Evolutionary conservation across 2,113 vertebrate genomes (phyloP).

Genomic region (Malurus alboscapulatus): DNA sequence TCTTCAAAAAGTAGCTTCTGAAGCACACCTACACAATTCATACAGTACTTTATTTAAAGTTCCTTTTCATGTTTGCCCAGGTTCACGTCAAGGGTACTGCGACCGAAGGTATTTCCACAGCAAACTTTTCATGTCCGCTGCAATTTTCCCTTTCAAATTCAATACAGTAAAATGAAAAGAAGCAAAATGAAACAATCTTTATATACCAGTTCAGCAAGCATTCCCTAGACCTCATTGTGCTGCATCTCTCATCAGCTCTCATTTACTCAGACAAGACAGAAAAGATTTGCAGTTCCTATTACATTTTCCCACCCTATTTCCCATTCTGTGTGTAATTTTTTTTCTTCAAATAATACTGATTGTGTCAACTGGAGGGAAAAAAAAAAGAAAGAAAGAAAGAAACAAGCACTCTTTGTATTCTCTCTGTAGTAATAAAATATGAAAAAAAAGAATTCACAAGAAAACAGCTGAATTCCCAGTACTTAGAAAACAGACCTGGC

Average conservation of each 20-base stretch:
- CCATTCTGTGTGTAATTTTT: constrained; percentile 54
- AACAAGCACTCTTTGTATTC: constrained; percentile 48
- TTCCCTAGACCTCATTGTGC: constrained; percentile 58
- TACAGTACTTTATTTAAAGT: constrained; percentile 15
- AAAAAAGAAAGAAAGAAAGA: not conserved
- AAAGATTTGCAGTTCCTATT: constrained; percentile 69
- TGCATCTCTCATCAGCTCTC: constrained; percentile 66
- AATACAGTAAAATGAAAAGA: constrained; percentile 56
- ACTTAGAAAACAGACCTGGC: constrained; percentile 15
- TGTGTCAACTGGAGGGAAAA: constrained; percentile 35
- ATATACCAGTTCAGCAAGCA: constrained; percentile 57
- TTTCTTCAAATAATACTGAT: constrained; percentile 62
- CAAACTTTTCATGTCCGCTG: constrained; percentile 38
- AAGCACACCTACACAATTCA: constrained; percentile 30
- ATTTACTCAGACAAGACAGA: constrained; percentile 71
- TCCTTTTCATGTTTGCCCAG: constrained; percentile 40
- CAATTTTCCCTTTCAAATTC: constrained; percentile 61
- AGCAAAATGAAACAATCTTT: constrained; percentile 65
- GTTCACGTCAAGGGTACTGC: constrained; percentile 29
- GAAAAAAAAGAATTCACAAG: constrained; percentile 13
- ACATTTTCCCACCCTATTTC: constrained; percentile 61
- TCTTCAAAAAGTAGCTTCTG: constrained; percentile 36
- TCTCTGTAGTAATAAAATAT: constrained; percentile 41
- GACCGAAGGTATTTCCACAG: constrained; percentile 28
- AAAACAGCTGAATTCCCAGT: constrained; percentile 52